Conservation (phyloP, 2,113 vertebrate species). For the Cranoglanis bouderius region DNA sequence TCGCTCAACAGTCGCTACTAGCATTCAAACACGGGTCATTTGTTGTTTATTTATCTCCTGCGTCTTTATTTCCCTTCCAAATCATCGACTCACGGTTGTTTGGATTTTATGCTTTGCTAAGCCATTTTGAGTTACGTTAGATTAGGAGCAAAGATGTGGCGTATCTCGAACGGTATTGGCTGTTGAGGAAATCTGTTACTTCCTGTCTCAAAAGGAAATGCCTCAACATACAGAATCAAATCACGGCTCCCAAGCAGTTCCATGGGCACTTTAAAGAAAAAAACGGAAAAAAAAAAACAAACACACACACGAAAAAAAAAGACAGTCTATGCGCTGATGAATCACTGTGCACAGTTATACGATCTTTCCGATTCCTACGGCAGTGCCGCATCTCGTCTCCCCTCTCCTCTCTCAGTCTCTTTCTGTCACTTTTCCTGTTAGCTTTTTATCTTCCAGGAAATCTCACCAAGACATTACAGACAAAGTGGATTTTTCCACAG, state of each 20-base stretch:
- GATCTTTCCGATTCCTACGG: conserved; percentile 2
- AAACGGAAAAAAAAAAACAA: not conserved
- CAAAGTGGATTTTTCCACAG: conserved; percentile 26
- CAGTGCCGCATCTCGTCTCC: not conserved
- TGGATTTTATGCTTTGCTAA: not conserved
- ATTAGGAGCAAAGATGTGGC: not conserved
- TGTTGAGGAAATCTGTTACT: not conserved
- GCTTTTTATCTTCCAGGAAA: conserved; percentile 25
- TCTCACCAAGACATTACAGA: not conserved
- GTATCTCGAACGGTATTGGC: not conserved
- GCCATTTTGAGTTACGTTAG: not conserved
- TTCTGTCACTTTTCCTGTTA: conserved; percentile 8
- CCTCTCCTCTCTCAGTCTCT: not conserved
- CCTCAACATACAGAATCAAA: not conserved
- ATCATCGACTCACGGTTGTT: not conserved
- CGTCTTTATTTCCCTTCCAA: not conserved
- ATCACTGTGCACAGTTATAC: not conserved
- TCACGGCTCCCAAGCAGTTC: not conserved
- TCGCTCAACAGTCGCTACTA: not conserved
- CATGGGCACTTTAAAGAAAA: not conserved
- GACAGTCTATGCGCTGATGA: not conserved
- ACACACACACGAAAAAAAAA: not conserved
- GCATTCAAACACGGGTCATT: not conserved
- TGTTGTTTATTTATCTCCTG: not conserved
- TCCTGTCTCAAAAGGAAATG: not conserved